These are phyloP conservation scores for Artemia sinica DNA, from an alignment of 2,888 invertebrate species.

Conservation along the genomic window DNA sequence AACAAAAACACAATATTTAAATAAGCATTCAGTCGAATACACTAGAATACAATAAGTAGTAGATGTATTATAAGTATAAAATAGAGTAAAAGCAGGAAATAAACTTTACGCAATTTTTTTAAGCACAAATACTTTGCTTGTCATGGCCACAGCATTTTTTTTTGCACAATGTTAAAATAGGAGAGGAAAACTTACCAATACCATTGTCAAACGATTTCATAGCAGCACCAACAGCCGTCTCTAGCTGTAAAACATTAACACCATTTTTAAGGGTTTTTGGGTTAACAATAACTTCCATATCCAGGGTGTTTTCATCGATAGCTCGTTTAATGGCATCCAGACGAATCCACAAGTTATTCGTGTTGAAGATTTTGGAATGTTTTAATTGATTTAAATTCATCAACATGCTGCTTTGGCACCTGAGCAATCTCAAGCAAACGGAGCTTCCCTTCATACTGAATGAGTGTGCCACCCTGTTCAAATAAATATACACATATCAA, in stretches of 20 bases:
- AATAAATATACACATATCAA: slow-evolving; percentile 19
- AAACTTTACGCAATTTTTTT: too few relatives aligned
- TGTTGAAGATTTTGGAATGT: slow-evolving; percentile 99
- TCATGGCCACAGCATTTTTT: too few relatives aligned
- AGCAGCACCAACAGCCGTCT: slow-evolving; percentile 96
- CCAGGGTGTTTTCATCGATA: slow-evolving; percentile 57
- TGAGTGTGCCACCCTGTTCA: slow-evolving; percentile 76
- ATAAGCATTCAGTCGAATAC: too few relatives aligned
- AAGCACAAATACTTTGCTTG: too few relatives aligned
- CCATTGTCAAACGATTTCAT: slow-evolving; percentile 95
- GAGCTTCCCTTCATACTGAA: slow-evolving; percentile 85
- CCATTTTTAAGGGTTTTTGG: slow-evolving; percentile 83
- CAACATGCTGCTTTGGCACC: slow-evolving; percentile 88
- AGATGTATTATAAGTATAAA: too few relatives aligned
- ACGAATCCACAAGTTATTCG: slow-evolving; percentile 96
- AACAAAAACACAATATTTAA: too few relatives aligned
- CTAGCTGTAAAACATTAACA: slow-evolving; percentile 84
- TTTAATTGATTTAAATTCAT: slow-evolving; percentile 96
- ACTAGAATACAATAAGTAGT: too few relatives aligned
- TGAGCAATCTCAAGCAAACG: slow-evolving; percentile 94
- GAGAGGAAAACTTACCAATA: slow-evolving; percentile 42
- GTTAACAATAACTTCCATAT: slow-evolving; percentile 95
- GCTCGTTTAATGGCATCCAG: slow-evolving; percentile 70
- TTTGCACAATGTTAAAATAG: too few relatives aligned
- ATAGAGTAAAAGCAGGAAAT: too few relatives aligned